These are phyloP conservation scores for Drosophila persimilis DNA, from an alignment of 1,140 invertebrate species.

Conservation along the genomic window DNA sequence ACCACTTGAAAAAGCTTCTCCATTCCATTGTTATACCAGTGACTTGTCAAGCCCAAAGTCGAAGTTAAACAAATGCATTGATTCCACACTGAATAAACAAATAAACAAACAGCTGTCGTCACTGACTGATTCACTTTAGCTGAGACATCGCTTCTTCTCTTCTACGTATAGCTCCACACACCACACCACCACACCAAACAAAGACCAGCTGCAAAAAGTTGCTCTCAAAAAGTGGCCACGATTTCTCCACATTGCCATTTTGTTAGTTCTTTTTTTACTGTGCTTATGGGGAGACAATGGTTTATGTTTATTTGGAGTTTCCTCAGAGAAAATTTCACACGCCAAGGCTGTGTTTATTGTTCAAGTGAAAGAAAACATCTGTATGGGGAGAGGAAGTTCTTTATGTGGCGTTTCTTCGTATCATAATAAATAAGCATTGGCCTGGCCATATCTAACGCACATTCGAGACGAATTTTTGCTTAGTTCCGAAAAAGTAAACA, in stretches of 20 bases:
- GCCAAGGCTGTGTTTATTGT: conserved; percentile 6
- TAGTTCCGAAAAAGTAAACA: not conserved
- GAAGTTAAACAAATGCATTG: conserved; percentile 48
- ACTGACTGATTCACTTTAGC: conserved; percentile 52
- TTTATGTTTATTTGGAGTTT: conserved; percentile 18
- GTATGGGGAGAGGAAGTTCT: conserved; percentile 1
- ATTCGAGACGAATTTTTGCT: conserved; percentile 1
- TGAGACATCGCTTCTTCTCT: conserved; percentile 47
- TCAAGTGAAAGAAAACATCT: conserved; percentile 5
- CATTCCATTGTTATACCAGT: not conserved
- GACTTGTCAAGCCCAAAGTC: conserved; percentile 9
- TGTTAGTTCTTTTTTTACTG: not conserved
- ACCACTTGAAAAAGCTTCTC: not conserved
- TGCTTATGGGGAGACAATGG: not conserved
- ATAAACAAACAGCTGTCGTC: conserved; percentile 59
- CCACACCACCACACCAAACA: not conserved
- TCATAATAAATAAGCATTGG: conserved; percentile 6
- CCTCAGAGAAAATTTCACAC: conserved; percentile 20
- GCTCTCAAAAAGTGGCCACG: conserved; percentile 12
- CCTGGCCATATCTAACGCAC: conserved; percentile 1
- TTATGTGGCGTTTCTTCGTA: conserved; percentile 28
- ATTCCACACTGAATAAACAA: conserved; percentile 39
- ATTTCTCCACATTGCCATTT: conserved; percentile 9
- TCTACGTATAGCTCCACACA: conserved; percentile 3
- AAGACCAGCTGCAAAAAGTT: conserved; percentile 27